Evolutionary conservation across 2,797 vertebrate genomes (phyloP).

Genomic region (Pachyuromys duprasi): DNA sequence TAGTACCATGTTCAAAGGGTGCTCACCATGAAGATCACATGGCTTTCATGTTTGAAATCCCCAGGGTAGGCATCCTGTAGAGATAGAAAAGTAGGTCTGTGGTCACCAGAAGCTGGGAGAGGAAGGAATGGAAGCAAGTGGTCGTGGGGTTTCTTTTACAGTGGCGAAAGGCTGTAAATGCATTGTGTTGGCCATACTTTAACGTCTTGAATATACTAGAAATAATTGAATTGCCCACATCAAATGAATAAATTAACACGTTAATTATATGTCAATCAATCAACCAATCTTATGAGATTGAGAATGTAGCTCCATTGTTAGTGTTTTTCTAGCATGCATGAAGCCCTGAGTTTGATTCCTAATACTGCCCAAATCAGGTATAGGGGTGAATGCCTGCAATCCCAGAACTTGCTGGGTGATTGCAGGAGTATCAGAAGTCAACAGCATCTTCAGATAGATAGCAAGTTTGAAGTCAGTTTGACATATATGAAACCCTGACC

Average conservation of each 20-base stretch:
- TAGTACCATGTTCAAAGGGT: not conserved
- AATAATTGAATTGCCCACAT: not conserved
- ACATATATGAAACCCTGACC: not conserved
- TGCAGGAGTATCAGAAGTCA: not conserved
- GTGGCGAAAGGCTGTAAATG: not conserved
- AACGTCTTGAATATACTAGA: conserved; percentile 20
- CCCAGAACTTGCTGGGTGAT: not conserved
- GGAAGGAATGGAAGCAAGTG: not conserved
- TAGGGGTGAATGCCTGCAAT: not conserved
- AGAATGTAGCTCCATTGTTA: not conserved
- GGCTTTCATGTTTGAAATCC: not conserved
- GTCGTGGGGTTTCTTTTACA: not conserved
- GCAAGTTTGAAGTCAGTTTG: not conserved
- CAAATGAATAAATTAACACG: not conserved
- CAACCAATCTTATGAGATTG: not conserved
- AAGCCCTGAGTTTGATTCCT: not conserved
- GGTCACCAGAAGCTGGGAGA: not conserved
- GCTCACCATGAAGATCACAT: not conserved
- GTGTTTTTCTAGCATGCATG: not conserved
- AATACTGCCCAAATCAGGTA: not conserved
- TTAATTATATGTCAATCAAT: conserved; percentile 14
- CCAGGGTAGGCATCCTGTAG: not conserved
- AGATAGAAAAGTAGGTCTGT: not conserved
- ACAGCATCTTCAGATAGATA: not conserved
- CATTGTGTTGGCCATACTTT: not conserved